Percentiles rank a stretch among this genome's conserved stretches.
These are phyloP conservation scores for Felis chaus DNA, from an alignment of 2,113 vertebrate species.

Conservation along the genomic window DNA sequence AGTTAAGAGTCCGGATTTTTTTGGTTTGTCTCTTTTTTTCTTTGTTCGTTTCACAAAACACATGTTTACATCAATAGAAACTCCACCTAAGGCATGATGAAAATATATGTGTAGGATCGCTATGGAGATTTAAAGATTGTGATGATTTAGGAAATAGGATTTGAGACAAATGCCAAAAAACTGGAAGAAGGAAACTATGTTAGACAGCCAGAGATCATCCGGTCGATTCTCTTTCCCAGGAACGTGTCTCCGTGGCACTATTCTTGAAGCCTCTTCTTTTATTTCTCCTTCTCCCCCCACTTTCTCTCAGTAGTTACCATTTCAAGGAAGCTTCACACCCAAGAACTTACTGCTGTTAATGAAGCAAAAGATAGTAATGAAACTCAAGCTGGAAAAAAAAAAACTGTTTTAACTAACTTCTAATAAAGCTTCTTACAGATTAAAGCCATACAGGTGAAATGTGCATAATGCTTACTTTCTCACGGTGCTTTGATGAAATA, in stretches of 20 bases:
- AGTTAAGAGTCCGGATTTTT: background rate
- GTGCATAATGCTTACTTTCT: background rate
- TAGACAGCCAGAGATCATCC: background rate
- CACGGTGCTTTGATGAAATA: background rate
- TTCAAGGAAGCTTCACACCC: slow-evolving; percentile 69
- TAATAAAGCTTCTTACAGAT: slow-evolving; percentile 46
- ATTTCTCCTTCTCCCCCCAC: slow-evolving; percentile 35
- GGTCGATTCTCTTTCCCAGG: background rate
- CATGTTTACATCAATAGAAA: slow-evolving; percentile 9
- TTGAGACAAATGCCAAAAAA: background rate
- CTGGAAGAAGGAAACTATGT: background rate
- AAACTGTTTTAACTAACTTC: slow-evolving; percentile 38
- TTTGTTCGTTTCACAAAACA: background rate
- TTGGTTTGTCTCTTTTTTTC: background rate
- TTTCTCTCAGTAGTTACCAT: slow-evolving; percentile 63
- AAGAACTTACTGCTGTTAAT: slow-evolving; percentile 73
- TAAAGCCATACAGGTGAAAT: slow-evolving; percentile 16
- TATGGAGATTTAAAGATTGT: slow-evolving; percentile 27
- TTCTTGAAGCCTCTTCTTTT: slow-evolving; percentile 48
- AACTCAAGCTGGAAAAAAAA: slow-evolving; percentile 52
- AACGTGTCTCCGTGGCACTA: background rate
- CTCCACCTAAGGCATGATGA: background rate
- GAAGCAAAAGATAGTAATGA: slow-evolving; percentile 75
- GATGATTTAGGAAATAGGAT: background rate
- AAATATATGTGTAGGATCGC: background rate